phyloP scores from a whole-genome alignment of 2,113 vertebrate species.

The Plecotus auritus region DNA sequence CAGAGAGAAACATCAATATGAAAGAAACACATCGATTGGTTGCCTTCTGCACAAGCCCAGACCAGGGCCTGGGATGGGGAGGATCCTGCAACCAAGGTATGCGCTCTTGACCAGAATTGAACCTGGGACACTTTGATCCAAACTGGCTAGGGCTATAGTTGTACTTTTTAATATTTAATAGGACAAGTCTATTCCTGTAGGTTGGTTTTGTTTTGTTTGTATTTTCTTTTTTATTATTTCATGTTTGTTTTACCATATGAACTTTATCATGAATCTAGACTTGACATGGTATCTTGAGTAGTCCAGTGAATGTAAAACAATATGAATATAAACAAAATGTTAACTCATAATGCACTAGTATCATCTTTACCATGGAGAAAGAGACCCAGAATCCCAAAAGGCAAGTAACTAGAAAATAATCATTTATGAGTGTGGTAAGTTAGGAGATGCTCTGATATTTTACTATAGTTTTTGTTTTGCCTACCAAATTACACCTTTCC shows the following conservation, averaged over 20 bases:
- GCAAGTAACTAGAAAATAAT: not conserved
- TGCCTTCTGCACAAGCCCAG: no score
- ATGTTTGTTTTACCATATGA: not conserved
- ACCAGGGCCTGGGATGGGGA: no score
- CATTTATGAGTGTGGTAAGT: not conserved
- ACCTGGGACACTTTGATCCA: no score
- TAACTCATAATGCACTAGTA: not conserved
- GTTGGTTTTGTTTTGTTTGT: not conserved
- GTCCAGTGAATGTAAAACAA: not conserved
- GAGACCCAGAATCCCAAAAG: not conserved
- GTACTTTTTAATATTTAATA: not conserved
- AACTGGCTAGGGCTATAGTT: not conserved
- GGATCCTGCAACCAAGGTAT: no score
- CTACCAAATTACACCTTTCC: not conserved
- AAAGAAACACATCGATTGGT: no score
- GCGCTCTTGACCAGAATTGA: no score
- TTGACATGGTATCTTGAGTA: not conserved
- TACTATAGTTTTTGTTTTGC: not conserved
- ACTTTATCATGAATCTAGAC: not conserved
- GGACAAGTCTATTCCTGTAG: not conserved
- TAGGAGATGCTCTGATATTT: not conserved
- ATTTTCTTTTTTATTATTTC: not conserved
- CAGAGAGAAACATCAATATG: no score
- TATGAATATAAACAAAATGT: not conserved
- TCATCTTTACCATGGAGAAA: not conserved